A percentile compares a stretch with the other conserved stretches of the same genome.
Conservation (phyloP, 2,888 invertebrate genomes). For the Eupithecia centaureata region DNA sequence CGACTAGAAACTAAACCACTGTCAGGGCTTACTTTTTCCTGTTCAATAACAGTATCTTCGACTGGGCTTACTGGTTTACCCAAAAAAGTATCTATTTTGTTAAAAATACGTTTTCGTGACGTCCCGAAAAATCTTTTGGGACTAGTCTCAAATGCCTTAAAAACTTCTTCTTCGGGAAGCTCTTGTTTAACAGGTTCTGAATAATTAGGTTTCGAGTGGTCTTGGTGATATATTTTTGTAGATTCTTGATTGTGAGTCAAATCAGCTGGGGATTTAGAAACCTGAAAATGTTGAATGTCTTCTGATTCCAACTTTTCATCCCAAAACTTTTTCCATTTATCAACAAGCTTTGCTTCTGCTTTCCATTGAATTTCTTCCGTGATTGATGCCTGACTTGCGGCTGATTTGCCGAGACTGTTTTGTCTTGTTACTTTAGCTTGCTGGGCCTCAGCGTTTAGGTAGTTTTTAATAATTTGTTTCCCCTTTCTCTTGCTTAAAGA, state of each 20-base stretch:
- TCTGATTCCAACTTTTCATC: constrained; percentile 68
- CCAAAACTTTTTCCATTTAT: constrained; percentile 78
- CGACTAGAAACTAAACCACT: constrained; percentile 79
- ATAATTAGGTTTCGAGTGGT: constrained; percentile 5
- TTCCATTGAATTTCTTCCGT: constrained; percentile 37
- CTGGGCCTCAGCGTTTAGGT: constrained; percentile 56
- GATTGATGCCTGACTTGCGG: constrained; percentile 40
- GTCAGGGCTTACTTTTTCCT: constrained; percentile 59
- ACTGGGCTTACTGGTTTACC: constrained; percentile 62
- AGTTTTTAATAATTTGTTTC: constrained; percentile 73
- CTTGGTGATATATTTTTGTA: constrained; percentile 24
- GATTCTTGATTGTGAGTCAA: constrained; percentile 26
- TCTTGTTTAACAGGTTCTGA: constrained; percentile 64
- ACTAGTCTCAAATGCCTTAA: constrained; percentile 79
- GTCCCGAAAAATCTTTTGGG: constrained; percentile 80
- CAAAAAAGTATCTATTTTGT: constrained; percentile 76
- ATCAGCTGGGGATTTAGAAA: constrained; percentile 47
- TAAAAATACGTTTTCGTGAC: constrained; percentile 75
- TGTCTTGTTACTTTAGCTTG: constrained; percentile 42
- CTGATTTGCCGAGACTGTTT: constrained; percentile 37
- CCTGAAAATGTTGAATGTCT: constrained; percentile 39
- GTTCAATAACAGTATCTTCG: constrained; percentile 52
- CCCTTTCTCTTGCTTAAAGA: constrained; percentile 75
- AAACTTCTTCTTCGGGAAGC: constrained; percentile 77
- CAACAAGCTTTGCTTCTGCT: constrained; percentile 61